These are phyloP conservation scores for Formica exsecta DNA, from an alignment of 1,140 invertebrate genomes.

Conservation along the genomic window DNA sequence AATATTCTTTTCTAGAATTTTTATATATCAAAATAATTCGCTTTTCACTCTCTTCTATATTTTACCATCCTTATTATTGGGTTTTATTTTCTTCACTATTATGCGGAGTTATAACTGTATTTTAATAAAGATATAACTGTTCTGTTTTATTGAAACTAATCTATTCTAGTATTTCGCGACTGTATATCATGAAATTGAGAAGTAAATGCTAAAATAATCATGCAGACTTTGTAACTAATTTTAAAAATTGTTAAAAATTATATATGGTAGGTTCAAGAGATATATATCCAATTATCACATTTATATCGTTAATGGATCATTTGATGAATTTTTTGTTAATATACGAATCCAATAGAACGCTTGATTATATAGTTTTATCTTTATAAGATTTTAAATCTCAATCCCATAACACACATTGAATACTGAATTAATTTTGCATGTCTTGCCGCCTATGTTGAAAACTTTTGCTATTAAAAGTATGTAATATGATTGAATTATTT, in stretches of 20 bases:
- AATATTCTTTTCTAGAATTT: no score
- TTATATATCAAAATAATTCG: no score
- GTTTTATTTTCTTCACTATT: no score
- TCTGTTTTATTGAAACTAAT: slow-evolving; percentile 10
- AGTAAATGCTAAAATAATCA: not conserved
- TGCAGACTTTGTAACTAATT: not conserved
- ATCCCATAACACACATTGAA: no score
- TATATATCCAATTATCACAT: not conserved
- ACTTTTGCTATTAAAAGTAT: no score
- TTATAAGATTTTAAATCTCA: no score
- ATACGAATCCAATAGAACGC: not conserved
- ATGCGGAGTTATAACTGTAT: not conserved
- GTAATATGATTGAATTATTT: no score
- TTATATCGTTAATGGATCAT: not conserved
- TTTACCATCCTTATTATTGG: no score
- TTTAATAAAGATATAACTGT: not conserved
- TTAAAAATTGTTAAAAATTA: not conserved
- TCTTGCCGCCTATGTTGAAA: no score
- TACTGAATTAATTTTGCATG: no score
- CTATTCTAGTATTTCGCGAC: not conserved
- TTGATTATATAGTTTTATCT: not conserved
- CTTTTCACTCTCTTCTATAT: no score
- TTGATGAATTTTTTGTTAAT: not conserved
- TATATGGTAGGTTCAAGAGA: not conserved
- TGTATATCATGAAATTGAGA: not conserved